Conservation (phyloP, 2,888 invertebrate genomes). For the Gisinianus flammeolus region DNA sequence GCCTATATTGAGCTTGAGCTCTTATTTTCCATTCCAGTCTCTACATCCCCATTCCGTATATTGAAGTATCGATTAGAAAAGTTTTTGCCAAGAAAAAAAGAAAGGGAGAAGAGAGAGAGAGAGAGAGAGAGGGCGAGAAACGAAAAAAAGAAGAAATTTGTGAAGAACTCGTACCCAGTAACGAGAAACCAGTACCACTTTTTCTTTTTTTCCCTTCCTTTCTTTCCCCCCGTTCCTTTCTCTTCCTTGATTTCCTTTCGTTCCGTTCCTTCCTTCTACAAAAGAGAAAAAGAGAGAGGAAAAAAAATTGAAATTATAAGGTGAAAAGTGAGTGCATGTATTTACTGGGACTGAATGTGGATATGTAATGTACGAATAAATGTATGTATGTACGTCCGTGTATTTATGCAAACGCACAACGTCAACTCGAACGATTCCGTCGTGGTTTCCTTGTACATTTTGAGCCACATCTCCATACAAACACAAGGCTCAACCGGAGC, state of each 20-base stretch:
- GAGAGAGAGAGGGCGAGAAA: constrained; percentile 14
- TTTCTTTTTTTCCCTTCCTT: not conserved
- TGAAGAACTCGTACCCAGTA: no score
- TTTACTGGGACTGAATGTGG: constrained; percentile 4
- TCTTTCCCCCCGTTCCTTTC: not conserved
- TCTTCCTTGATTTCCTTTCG: not conserved
- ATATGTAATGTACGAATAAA: no score
- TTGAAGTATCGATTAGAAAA: not conserved
- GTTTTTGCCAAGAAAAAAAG: no score
- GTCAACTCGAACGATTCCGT: no score
- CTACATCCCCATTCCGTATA: no score
- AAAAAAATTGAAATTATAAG: not conserved
- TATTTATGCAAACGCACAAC: constrained; percentile 3
- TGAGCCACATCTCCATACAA: no score
- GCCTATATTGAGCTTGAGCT: no score
- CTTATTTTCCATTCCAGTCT: no score
- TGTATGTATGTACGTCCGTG: not conserved
- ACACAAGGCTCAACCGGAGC: no score
- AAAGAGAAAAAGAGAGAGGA: not conserved
- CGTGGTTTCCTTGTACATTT: no score
- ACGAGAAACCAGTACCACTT: no score
- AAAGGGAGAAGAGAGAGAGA: not conserved
- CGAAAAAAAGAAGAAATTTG: not conserved
- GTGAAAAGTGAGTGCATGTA: not conserved
- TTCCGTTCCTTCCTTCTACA: not conserved